phyloP scores from a whole-genome alignment of 2,797 vertebrate genomes.

The Rhabdophis nuchalis region DNA sequence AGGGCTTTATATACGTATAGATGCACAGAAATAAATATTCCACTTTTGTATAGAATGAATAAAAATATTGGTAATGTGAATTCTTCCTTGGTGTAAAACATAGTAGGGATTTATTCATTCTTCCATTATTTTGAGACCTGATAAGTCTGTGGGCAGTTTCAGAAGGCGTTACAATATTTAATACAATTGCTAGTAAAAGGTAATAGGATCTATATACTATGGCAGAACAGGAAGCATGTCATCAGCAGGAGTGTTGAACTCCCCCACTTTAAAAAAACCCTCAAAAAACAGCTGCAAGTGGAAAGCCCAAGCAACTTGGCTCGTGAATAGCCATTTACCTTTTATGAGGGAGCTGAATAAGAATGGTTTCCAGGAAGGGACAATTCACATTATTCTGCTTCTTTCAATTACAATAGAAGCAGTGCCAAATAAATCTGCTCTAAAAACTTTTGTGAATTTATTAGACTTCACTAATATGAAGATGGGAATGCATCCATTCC shows the following conservation, averaged over 20 bases:
- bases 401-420: not conserved
- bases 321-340: not conserved
- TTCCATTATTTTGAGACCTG: not conserved
- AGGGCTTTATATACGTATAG: not conserved
- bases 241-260: not conserved
- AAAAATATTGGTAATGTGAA: not conserved
- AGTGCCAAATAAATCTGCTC: not conserved
- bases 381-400: not conserved
- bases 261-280: not conserved
- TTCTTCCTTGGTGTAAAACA: not conserved
- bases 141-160: not conserved
- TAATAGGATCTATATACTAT: not conserved
- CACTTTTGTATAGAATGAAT: not conserved
- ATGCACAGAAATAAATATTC: not conserved
- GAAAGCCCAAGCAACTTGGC: not conserved
- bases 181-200: not conserved
- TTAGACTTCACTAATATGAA: not conserved
- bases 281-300: not conserved
- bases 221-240: not conserved
- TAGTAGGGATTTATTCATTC: not conserved
- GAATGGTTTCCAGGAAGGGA: not conserved
- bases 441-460: not conserved
- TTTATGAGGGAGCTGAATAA: not conserved
- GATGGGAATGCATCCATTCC: not conserved
- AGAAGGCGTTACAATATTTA: not conserved